Percentiles rank a stretch among this genome's conserved stretches.
phyloP scores from a whole-genome alignment of 2,113 vertebrate genomes.

The Tylochromis polylepis region DNA sequence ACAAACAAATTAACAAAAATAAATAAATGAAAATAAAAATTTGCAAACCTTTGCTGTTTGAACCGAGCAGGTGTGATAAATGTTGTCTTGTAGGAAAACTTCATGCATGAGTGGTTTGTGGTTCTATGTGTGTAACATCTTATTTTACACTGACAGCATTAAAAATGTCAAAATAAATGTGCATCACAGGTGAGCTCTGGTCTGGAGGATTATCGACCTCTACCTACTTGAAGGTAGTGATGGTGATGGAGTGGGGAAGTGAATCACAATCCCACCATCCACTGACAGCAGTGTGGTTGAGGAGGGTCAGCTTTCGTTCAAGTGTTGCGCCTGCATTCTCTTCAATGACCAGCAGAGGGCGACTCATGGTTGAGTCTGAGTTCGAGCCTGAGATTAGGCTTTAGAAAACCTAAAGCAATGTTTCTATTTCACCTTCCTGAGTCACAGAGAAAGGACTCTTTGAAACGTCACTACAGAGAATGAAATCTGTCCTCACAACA shows the following conservation, averaged over 20 bases:
- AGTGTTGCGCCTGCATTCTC: rapidly evolving
- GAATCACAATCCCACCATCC: rapidly evolving
- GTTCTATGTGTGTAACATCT: rapidly evolving
- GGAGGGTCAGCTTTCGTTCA: rapidly evolving
- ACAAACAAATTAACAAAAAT: background rate
- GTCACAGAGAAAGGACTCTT: rapidly evolving
- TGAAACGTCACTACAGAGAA: rapidly evolving
- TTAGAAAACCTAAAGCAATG: background rate
- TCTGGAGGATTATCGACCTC: rapidly evolving
- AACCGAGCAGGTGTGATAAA: background rate
- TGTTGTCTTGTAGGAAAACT: rapidly evolving
- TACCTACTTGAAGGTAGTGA: rapidly evolving
- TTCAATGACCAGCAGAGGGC: no score
- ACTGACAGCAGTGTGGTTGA: rapidly evolving
- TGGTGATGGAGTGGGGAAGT: background rate
- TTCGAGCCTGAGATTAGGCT: no score
- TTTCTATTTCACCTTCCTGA: rapidly evolving
- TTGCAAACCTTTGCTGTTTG: background rate
- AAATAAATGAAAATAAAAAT: background rate
- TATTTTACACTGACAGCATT: background rate
- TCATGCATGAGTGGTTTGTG: rapidly evolving
- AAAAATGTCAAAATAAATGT: background rate
- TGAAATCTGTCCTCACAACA: background rate
- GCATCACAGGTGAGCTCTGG: rapidly evolving
- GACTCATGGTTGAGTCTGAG: no score